Evolutionary conservation across 1,140 invertebrate genomes (phyloP).

Genomic region (Phortica variegata): DNA sequence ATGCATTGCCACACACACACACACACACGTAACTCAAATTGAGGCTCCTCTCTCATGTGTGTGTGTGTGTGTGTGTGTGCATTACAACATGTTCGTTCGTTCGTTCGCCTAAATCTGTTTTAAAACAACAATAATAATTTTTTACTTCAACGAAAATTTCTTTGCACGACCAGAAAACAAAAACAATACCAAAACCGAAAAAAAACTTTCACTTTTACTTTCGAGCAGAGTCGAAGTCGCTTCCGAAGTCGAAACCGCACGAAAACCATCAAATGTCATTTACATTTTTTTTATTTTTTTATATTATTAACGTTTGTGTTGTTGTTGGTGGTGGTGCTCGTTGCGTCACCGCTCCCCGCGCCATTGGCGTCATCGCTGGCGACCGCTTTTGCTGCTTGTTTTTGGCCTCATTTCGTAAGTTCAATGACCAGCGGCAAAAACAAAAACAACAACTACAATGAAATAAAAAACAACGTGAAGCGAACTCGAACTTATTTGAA

Average conservation of each 20-base stretch:
- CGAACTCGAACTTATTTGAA: neutral
- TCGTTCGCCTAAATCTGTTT: constrained; percentile 1
- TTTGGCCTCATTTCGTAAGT: constrained; percentile 40
- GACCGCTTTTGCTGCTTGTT: constrained; percentile 13
- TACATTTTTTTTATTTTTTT: too few species aligned
- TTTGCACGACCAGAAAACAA: constrained; percentile 10
- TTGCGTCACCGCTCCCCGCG: constrained; percentile 12
- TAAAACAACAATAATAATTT: constrained; percentile 7
- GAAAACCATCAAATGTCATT: too few species aligned
- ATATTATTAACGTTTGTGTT: constrained; percentile 3
- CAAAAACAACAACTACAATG: too few species aligned
- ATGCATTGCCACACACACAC: too few species aligned
- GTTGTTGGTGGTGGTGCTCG: constrained; percentile 13
- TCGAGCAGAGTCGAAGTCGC: constrained; percentile 11
- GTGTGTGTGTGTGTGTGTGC: neutral
- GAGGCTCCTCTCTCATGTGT: neutral
- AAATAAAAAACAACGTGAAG: neutral
- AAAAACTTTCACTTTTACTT: constrained; percentile 52
- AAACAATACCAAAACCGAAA: neutral
- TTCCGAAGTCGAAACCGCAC: neutral
- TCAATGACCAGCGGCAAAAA: constrained; percentile 29
- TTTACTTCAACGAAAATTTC: constrained; percentile 38
- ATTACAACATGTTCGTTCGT: neutral
- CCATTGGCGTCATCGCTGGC: too few species aligned
- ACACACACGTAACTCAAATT: too few species aligned